Conservation (phyloP, 2,888 invertebrate species). For the Biston betularia region DNA sequence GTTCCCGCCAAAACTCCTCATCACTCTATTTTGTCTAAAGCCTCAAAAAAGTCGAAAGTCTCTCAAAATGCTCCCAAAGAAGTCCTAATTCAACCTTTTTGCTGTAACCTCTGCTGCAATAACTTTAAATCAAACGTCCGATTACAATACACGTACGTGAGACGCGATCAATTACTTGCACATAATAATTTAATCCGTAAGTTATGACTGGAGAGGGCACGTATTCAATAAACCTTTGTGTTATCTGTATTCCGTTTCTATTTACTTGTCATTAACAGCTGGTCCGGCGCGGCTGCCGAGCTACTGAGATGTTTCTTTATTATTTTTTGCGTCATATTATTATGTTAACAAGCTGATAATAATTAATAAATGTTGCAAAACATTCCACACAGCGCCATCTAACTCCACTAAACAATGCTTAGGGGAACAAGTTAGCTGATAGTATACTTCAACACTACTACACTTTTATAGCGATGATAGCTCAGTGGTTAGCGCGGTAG, state of each 20-base stretch:
- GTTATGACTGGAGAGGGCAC: conserved; percentile 14
- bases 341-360: too few relatives aligned
- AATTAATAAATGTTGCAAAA: too few relatives aligned
- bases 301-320: conserved; percentile 8
- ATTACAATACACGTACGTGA: conserved; percentile 17
- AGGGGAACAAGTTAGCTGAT: too few relatives aligned
- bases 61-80: neutral
- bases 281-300: neutral
- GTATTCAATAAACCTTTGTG: conserved; percentile 29
- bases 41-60: too few relatives aligned
- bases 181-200: conserved; percentile 23
- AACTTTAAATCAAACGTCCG: neutral
- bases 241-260: conserved; percentile 14
- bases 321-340: conserved; percentile 13
- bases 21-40: too few relatives aligned
- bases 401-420: too few relatives aligned
- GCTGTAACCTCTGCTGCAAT: conserved; percentile 7
- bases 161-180: conserved; percentile 13
- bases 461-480: too few relatives aligned
- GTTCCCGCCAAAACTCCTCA: too few relatives aligned
- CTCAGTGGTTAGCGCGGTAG: too few relatives aligned
- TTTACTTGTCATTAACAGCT: conserved; percentile 26
- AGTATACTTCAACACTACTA: too few relatives aligned
- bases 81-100: neutral
- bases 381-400: too few relatives aligned